Percentiles rank a stretch among this genome's conserved stretches.
phyloP scores from a whole-genome alignment of 2,888 invertebrate species.

The Ferdinandea cuprea region DNA sequence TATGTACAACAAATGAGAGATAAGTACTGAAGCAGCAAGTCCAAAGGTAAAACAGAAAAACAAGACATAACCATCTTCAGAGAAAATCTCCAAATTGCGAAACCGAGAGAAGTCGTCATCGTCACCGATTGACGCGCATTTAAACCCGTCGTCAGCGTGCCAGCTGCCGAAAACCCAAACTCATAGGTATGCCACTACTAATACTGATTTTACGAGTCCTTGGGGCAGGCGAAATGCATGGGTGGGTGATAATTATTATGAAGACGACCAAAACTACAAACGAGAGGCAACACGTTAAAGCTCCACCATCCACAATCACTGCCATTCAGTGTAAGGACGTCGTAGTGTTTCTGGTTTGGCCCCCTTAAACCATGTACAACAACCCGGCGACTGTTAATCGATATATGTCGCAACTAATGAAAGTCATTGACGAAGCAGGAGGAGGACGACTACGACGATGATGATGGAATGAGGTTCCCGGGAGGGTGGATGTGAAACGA shows the following conservation, averaged over 20 bases:
- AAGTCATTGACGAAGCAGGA: conserved; percentile 66
- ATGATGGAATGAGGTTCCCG: neutral
- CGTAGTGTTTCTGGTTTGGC: neutral
- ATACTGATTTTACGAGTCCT: conserved; percentile 16
- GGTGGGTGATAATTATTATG: conserved; percentile 60
- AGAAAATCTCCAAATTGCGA: conserved; percentile 23
- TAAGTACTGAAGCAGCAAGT: conserved; percentile 10
- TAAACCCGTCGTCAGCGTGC: conserved; percentile 18
- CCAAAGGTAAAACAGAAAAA: conserved; percentile 15
- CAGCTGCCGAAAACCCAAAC: conserved; percentile 28
- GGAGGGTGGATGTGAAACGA: neutral
- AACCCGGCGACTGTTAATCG: conserved; percentile 48
- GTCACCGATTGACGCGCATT: conserved; percentile 28
- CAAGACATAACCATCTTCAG: conserved; percentile 14
- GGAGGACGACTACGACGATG: no score
- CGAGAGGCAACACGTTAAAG: conserved; percentile 36
- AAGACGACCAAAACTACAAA: conserved; percentile 41
- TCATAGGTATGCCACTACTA: conserved; percentile 1
- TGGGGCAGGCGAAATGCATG: conserved; percentile 8
- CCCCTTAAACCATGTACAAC: neutral
- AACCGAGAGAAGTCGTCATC: neutral
- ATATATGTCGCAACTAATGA: conserved; percentile 73
- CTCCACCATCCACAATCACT: conserved; percentile 21
- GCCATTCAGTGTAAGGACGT: conserved; percentile 11
- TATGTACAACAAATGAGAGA: neutral